These are phyloP conservation scores for Helicoverpa zea DNA, from an alignment of 1,140 invertebrate genomes.

Conservation along the genomic window DNA sequence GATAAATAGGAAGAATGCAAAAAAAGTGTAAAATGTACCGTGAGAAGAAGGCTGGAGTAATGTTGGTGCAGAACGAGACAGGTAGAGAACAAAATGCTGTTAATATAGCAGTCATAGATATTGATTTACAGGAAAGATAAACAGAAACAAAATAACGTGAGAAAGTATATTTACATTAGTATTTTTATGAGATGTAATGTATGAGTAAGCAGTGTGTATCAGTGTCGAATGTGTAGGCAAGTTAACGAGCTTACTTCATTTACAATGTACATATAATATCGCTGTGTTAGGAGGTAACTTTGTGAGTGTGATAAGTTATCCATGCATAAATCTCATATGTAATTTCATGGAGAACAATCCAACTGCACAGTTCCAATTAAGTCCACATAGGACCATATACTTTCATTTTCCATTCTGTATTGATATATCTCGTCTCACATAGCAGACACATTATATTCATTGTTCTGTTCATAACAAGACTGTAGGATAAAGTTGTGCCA, in stretches of 20 bases:
- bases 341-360: not conserved
- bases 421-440: not conserved
- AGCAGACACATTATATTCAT: too few species aligned
- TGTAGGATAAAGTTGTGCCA: too few species aligned
- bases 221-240: not conserved
- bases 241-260: too few species aligned
- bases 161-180: not conserved
- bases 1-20: not conserved
- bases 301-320: too few species aligned
- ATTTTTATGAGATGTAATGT: not conserved
- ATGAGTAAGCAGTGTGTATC: not conserved
- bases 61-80: slow-evolving; percentile 47
- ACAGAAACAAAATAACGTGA: slow-evolving; percentile 26
- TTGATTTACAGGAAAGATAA: slow-evolving; percentile 4
- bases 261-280: too few species aligned
- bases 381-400: too few species aligned
- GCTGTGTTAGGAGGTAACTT: too few species aligned
- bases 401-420: not conserved
- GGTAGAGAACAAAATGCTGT: slow-evolving; percentile 45
- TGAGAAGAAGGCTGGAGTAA: slow-evolving; percentile 42
- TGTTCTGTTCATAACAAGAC: too few species aligned
- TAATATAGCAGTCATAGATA: slow-evolving; percentile 35
- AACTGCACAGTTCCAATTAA: not conserved
- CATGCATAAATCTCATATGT: too few species aligned
- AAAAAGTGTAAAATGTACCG: slow-evolving; percentile 39